These are phyloP conservation scores for Caerostris extrusa DNA, from an alignment of 1,140 invertebrate species.

Conservation along the genomic window DNA sequence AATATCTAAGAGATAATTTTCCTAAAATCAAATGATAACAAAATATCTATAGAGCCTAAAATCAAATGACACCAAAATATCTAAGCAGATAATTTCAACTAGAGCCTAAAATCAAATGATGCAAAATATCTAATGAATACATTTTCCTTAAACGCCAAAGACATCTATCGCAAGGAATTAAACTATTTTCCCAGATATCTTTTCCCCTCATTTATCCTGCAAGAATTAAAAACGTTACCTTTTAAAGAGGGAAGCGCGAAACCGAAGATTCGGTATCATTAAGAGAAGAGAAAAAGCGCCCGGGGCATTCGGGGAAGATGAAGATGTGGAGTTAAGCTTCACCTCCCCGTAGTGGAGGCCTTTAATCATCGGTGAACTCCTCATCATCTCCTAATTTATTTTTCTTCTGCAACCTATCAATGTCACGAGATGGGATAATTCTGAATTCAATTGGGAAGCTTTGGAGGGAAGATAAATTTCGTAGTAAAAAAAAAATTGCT, in stretches of 20 bases:
- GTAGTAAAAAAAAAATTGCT: neutral
- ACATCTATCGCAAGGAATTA: neutral
- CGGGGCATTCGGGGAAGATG: neutral
- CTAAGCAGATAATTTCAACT: neutral
- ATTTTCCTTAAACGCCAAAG: neutral
- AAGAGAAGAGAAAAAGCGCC: neutral
- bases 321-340: neutral
- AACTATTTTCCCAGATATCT: neutral
- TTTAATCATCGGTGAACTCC: conserved; percentile 12
- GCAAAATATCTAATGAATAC: neutral
- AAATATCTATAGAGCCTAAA: too few species aligned
- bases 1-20: too few species aligned
- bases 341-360: neutral
- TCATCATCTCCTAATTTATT: neutral
- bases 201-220: neutral
- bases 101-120: neutral
- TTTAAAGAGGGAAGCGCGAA: neutral
- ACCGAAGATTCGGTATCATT: neutral
- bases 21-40: too few species aligned
- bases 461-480: neutral
- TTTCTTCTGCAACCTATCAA: neutral
- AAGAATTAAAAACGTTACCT: conserved; percentile 11
- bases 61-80: too few species aligned
- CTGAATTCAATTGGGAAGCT: neutral
- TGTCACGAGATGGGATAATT: neutral